Evolutionary conservation across 1,140 invertebrate genomes (phyloP), one percentile per base, ranked within the genome.

Genomic region (Aricia agestis): DNA sequence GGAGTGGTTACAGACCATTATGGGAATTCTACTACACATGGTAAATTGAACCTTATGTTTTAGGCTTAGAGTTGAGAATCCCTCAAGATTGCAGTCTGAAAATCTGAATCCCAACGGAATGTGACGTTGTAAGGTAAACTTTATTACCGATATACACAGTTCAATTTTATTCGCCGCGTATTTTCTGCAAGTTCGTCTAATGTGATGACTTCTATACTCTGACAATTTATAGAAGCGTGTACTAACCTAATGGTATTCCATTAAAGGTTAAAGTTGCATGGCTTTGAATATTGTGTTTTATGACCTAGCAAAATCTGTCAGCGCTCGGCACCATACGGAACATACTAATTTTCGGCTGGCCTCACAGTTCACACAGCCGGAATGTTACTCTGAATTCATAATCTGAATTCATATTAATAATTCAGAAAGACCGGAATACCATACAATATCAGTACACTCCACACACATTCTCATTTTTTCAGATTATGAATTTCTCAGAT

Each of bases 191-290:
- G 45, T 52, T 15, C 4, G 45, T 52, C 45, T 52, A 52, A 52
- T 52, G 45, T 52, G 45, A 52, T 15, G 45, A 13, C 45, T 52
- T 15, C 45, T 52, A 19, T 63, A 25, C 6, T 63, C 59, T 25
- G 59, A 63, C 59, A 63, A 63, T 63, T 63, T 63, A 63, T 63
- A 63, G 59, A 25, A 63, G 59, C 59, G 18, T 63, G 59, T 11
- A 10, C 59, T 63, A 63, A 25, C 59, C 1, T 63, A 25, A 25
- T 18, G 59, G 59, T 18, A 63, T 63, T 63, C 59, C 59, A 63
- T 63, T 18, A 19, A 63, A 18, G 59, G 59, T 19, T 63, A 59
- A 59, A 10, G 18, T 63, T 63, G 11, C 59, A 10, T 10, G 59
- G 18, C 59, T 63, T 25, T 63, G 59, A 19, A 63, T 63, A 63